Conservation (phyloP, 2,797 vertebrate species). For the Propithecus perrieri region DNA sequence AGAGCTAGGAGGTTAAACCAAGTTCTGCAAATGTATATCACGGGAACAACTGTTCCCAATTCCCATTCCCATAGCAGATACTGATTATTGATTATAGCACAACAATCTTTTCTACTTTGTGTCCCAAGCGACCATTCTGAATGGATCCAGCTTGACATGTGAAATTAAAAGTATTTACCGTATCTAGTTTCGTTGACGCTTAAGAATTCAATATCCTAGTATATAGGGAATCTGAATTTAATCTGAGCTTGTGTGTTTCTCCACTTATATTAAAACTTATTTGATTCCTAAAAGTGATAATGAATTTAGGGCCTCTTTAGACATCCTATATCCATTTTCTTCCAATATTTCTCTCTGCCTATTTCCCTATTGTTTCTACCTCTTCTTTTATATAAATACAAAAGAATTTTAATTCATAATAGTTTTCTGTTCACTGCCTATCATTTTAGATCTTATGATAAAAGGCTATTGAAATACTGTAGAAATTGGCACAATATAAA, state of each 20-base stretch:
- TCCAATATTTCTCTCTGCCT: neutral
- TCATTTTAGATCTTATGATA: conserved; percentile 2
- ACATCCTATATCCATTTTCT: neutral
- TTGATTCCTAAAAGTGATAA: neutral
- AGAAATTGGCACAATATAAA: neutral
- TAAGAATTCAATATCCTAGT: neutral
- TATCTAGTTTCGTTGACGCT: neutral
- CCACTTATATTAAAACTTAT: neutral
- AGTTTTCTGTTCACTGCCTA: neutral
- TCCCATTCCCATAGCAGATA: neutral
- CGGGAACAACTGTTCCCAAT: neutral
- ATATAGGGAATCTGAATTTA: neutral
- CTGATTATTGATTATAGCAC: neutral
- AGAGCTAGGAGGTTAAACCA: neutral
- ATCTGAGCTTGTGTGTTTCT: neutral
- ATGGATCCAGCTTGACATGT: neutral
- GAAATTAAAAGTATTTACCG: conserved; percentile 31
- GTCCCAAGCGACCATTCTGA: neutral
- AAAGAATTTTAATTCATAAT: conserved; percentile 12
- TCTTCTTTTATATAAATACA: neutral
- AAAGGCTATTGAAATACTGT: neutral
- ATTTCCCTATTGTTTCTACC: neutral
- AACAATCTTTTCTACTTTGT: neutral
- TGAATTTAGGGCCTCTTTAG: conserved; percentile 1
- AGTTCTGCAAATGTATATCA: neutral